These are phyloP conservation scores for Microtus richardsoni DNA, from an alignment of 2,113 vertebrate genomes.

Conservation along the genomic window DNA sequence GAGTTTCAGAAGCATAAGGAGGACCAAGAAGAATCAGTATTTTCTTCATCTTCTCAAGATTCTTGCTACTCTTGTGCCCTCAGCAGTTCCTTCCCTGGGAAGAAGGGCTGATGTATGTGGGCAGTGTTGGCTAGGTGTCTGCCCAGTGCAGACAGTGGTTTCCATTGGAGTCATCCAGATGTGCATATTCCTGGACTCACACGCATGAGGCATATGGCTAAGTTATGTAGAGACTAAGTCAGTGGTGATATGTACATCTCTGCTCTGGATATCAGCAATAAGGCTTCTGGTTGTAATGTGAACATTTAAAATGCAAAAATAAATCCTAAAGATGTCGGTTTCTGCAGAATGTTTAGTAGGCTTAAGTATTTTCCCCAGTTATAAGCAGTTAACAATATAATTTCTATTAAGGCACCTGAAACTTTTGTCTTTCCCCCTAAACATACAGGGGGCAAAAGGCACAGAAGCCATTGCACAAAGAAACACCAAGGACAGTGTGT, in stretches of 20 bases:
- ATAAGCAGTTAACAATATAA: neutral
- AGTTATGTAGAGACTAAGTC: neutral
- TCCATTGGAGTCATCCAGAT: neutral
- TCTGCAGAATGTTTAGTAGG: neutral
- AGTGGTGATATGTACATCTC: neutral
- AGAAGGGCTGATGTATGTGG: neutral
- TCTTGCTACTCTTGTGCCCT: neutral
- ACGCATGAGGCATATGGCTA: neutral
- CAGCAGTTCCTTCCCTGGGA: neutral
- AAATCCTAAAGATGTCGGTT: neutral
- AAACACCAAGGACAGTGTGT: neutral
- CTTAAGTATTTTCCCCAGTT: neutral
- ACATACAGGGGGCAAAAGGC: neutral
- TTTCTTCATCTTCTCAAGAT: slow-evolving; percentile 50
- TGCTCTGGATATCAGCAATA: neutral
- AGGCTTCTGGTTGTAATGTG: neutral
- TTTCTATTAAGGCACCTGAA: neutral
- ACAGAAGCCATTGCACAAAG: neutral
- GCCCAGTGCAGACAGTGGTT: neutral
- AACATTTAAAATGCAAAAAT: neutral
- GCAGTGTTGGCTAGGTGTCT: neutral
- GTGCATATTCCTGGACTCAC: neutral
- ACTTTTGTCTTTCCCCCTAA: neutral
- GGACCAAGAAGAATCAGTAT: slow-evolving; percentile 21
- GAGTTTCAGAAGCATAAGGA: slow-evolving; percentile 43